Conservation (phyloP, 2,888 invertebrate genomes). For the Tolmerus cingulatus region DNA sequence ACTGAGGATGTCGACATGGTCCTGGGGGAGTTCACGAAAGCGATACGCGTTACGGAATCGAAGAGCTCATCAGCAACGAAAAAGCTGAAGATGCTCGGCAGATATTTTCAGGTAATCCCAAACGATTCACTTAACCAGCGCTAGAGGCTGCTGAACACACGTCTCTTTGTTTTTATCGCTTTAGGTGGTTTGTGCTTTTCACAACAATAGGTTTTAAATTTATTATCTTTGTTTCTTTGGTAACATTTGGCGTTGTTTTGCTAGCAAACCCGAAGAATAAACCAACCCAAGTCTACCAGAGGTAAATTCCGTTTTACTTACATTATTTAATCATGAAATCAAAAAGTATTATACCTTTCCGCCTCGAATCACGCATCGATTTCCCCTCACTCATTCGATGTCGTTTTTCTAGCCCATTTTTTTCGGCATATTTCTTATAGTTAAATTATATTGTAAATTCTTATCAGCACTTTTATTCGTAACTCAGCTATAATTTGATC, state of each 20-base stretch:
- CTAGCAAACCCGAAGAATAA: conserved; percentile 39
- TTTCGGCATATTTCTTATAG: neutral
- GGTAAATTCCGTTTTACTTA: conserved; percentile 32
- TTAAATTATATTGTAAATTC: neutral
- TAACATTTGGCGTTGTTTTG: conserved; percentile 37
- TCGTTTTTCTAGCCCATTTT: neutral
- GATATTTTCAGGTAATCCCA: conserved; percentile 72
- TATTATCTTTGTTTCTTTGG: conserved; percentile 27
- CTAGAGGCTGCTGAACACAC: conserved; percentile 12
- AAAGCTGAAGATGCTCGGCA: conserved; percentile 71
- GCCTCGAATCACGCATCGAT: neutral
- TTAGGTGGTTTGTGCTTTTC: conserved; percentile 49
- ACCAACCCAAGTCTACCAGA: conserved; percentile 7
- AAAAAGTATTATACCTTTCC: neutral
- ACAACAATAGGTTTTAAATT: conserved; percentile 48
- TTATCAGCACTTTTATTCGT: neutral
- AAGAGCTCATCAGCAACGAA: conserved; percentile 63
- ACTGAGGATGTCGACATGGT: conserved; percentile 61
- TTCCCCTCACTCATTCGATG: conserved; percentile 9
- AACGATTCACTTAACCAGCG: conserved; percentile 53
- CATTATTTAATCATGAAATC: neutral
- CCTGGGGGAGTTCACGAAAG: conserved; percentile 61
- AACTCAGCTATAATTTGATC: neutral
- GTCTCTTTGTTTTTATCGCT: conserved; percentile 16
- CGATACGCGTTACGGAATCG: conserved; percentile 58